Conservation (phyloP, 2,888 invertebrate species). For the Xestoiulus laeticollis region DNA sequence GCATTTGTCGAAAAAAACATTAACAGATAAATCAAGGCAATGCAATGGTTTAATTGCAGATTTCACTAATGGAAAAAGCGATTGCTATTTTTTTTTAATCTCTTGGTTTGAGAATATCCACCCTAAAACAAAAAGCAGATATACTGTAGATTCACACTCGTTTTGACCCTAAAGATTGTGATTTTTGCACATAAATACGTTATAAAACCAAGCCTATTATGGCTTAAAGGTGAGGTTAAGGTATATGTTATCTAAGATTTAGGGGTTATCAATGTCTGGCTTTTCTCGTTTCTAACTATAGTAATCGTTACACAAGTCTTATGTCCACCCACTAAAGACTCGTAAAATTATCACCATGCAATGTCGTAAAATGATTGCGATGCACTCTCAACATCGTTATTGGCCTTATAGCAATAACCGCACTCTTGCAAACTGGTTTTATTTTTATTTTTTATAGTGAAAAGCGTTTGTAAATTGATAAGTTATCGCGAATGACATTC, state of each 20-base stretch:
- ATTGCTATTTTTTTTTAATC: no score
- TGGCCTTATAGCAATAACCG: neutral
- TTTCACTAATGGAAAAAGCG: no score
- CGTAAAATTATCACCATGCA: neutral
- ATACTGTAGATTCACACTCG: no score
- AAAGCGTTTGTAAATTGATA: constrained; percentile 14
- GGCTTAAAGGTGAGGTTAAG: neutral
- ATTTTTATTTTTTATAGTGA: neutral
- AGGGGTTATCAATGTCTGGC: neutral
- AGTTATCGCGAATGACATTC: constrained; percentile 26
- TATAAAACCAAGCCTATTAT: no score
- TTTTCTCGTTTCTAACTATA: neutral
- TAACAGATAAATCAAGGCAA: no score
- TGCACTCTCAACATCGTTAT: neutral
- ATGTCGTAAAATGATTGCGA: neutral
- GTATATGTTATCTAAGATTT: neutral
- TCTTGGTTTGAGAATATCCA: no score
- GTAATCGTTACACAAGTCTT: neutral
- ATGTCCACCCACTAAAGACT: neutral
- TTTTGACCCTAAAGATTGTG: no score
- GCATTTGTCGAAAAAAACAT: no score
- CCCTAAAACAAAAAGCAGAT: no score
- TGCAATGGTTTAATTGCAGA: no score
- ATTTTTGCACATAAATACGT: no score
- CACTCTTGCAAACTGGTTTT: neutral